phyloP scores from a whole-genome alignment of 2,888 invertebrate species.

The Nephrotoma guestfalica region DNA sequence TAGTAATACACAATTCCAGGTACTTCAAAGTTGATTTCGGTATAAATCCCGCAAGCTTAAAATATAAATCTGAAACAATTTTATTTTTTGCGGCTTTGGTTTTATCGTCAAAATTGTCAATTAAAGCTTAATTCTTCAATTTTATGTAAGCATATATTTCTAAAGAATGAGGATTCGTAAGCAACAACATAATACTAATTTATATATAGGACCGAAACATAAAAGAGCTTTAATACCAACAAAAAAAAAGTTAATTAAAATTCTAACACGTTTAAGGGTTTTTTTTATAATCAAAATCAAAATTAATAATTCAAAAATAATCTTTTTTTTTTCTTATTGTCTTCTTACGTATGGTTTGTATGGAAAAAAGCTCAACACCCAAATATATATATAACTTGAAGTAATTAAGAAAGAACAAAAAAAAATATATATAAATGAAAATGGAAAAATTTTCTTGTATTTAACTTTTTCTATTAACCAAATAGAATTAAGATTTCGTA shows the following conservation, averaged over 20 bases:
- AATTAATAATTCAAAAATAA: background rate
- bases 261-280: background rate
- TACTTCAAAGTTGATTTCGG: no score
- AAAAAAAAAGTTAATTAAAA: background rate
- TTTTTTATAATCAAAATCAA: background rate
- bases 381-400: background rate
- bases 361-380: background rate
- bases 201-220: background rate
- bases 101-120: background rate
- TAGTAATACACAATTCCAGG: no score
- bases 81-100: background rate
- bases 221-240: background rate
- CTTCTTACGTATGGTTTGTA: background rate
- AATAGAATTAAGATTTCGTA: background rate
- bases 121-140: background rate
- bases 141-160: background rate
- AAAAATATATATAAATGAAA: background rate
- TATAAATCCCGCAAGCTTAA: background rate
- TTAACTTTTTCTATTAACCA: background rate
- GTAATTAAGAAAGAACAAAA: background rate
- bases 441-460: background rate
- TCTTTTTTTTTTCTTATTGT: background rate
- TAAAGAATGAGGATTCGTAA: background rate
- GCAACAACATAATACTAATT: background rate
- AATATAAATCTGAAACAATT: background rate